Conservation (phyloP, 2,888 invertebrate genomes). For the Lamproptera curius region DNA sequence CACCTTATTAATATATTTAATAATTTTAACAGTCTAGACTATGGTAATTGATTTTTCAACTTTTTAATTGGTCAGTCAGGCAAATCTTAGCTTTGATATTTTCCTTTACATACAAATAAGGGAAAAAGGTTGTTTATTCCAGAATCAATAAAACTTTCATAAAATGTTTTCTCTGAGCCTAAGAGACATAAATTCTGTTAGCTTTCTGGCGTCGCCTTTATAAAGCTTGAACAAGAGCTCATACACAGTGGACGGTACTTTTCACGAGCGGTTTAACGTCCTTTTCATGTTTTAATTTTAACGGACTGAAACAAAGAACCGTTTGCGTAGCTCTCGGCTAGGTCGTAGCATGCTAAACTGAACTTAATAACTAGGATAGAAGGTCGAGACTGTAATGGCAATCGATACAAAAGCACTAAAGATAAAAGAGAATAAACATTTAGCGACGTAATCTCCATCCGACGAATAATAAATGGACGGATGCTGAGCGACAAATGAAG, state of each 20-base stretch:
- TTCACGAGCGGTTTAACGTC: conserved; percentile 10
- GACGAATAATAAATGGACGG: conserved; percentile 6
- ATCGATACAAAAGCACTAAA: conserved; percentile 14
- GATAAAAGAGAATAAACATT: conserved; percentile 18
- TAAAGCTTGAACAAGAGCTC: too few species aligned
- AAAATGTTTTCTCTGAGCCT: too few species aligned
- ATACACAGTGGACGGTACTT: neutral
- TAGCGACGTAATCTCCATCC: conserved; percentile 12
- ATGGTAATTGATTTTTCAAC: too few species aligned
- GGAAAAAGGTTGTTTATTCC: too few species aligned
- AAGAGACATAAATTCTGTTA: too few species aligned
- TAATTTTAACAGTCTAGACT: too few species aligned
- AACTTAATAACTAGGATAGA: neutral
- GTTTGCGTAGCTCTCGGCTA: conserved; percentile 6
- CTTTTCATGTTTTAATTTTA: conserved; percentile 19
- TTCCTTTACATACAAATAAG: too few species aligned
- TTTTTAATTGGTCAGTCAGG: too few species aligned
- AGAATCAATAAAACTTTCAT: too few species aligned
- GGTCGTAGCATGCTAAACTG: neutral
- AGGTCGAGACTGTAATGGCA: neutral
- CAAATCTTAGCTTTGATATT: too few species aligned
- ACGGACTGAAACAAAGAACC: conserved; percentile 12
- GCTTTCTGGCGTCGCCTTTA: too few species aligned
- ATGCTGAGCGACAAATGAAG: neutral
- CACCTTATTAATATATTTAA: too few species aligned